Evolutionary conservation across 2,888 invertebrate species (phyloP), one percentile per base, ranked within the genome.

Genomic region (Stenchaetothrips biformis): DNA sequence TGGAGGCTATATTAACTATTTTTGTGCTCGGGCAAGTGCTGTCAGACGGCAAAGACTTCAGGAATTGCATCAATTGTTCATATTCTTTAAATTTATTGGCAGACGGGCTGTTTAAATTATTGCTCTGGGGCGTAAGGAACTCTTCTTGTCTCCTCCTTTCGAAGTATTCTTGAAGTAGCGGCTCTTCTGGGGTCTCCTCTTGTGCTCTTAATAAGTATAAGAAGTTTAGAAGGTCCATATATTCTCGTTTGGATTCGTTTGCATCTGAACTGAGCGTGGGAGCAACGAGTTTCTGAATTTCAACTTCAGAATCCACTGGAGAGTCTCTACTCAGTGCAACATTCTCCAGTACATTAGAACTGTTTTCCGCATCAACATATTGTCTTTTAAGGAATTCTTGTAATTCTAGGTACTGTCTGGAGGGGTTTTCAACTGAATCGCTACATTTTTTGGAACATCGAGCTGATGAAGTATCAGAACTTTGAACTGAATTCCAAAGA

Each of bases 191-290:
- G 67, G 21, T 74, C 25, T 74, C 67, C 21, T 74, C 67, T 11
- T 74, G 67, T 4, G 67, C 67, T 25, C 67, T 74, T 25, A 74
- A 21, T 11, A 74, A 25, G 25, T 25, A 74, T 25, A 21, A 74
- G 67, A 74, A 74, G 67, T 74, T 74, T 11, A 74, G 67, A 21
- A 74, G 67, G 25, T 74, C 67, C 67, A 74, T 74, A 8, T 74
- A 74, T 1, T 21, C 21, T 7, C 21, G 6, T 21, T 9, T 25
- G 25, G 67, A 25, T 2, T 37, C 37, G 37, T 37, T 37, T 8
- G 25, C 2, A 2, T 21, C 25, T 8, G 25, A 74, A 25, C 25
- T 74, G 7, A 74, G 25, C 67, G 11, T 25, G 7, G 67, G 67
- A 21, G 67, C 67, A 21, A 74, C 67, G 7, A 74, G 67, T 11